Evolutionary conservation across 2,797 vertebrate genomes (phyloP).

Genomic region (Emydoidea blandingii): DNA sequence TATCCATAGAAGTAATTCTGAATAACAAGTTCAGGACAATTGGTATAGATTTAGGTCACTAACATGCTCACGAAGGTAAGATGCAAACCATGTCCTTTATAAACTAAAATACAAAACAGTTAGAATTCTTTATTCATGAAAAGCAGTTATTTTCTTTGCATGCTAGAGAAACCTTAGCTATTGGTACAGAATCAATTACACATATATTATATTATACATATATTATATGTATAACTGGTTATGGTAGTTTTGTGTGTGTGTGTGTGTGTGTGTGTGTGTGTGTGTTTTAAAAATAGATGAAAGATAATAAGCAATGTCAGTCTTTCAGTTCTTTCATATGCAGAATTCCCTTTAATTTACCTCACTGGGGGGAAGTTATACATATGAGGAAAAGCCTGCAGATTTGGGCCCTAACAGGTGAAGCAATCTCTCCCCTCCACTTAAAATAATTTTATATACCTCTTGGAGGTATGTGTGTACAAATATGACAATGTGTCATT

Average conservation of each 20-base stretch:
- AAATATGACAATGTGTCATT: background rate
- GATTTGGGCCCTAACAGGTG: background rate
- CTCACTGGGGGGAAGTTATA: background rate
- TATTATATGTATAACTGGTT: background rate
- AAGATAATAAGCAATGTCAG: background rate
- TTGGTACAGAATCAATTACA: background rate
- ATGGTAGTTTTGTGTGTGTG: background rate
- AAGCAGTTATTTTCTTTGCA: background rate
- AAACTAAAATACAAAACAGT: background rate
- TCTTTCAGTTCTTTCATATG: background rate
- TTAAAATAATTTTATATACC: background rate
- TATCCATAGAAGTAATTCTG: background rate
- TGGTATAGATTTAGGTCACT: conserved; percentile 20
- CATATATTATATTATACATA: background rate
- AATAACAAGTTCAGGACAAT: background rate
- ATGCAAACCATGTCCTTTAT: conserved; percentile 38
- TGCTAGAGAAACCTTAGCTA: background rate
- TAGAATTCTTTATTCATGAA: background rate
- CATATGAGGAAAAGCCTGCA: background rate
- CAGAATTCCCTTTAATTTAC: background rate
- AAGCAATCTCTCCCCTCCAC: background rate
- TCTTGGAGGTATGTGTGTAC: background rate
- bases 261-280: background rate
- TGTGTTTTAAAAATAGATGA: background rate
- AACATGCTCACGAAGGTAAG: conserved; percentile 49